Evolutionary conservation across 2,113 vertebrate species (phyloP).

Genomic region (Planiliza haematocheilus): DNA sequence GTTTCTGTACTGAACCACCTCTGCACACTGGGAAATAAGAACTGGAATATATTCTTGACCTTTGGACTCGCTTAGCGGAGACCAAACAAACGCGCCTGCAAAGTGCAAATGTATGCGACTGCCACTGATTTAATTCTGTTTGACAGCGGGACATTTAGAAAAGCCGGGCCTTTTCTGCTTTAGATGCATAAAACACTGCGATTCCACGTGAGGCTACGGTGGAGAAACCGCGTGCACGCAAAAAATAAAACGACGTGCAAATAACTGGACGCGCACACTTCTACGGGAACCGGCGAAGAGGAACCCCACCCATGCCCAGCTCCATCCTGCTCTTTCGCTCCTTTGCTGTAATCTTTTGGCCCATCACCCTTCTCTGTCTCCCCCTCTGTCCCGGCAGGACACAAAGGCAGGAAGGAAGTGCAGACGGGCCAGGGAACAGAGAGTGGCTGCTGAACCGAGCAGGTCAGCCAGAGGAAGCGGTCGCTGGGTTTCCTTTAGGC

Average conservation of each 20-base stretch:
- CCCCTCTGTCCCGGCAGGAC: conserved; percentile 42
- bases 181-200: conserved; percentile 12
- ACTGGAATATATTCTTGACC: background rate
- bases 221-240: conserved; percentile 7
- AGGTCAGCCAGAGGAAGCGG: conserved; percentile 65
- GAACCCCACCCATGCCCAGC: conserved; percentile 66
- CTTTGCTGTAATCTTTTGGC: conserved; percentile 61
- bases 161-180: background rate
- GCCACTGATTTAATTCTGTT: background rate
- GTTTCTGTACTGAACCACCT: too few relatives aligned
- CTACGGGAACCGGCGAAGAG: conserved; percentile 61
- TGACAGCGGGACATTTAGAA: conserved; percentile 12
- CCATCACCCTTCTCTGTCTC: conserved; percentile 39
- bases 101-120: background rate
- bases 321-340: conserved; percentile 71
- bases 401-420: conserved; percentile 82
- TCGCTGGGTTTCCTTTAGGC: conserved; percentile 57
- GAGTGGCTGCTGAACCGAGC: conserved; percentile 50
- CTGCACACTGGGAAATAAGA: too few relatives aligned
- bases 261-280: conserved; percentile 3
- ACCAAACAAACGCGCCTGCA: background rate
- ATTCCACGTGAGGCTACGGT: conserved; percentile 9
- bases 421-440: conserved; percentile 43
- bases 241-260: conserved; percentile 26
- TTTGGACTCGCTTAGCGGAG: background rate